Conservation (phyloP, 2,888 invertebrate species). For the Sepioteuthis lessoniana region DNA sequence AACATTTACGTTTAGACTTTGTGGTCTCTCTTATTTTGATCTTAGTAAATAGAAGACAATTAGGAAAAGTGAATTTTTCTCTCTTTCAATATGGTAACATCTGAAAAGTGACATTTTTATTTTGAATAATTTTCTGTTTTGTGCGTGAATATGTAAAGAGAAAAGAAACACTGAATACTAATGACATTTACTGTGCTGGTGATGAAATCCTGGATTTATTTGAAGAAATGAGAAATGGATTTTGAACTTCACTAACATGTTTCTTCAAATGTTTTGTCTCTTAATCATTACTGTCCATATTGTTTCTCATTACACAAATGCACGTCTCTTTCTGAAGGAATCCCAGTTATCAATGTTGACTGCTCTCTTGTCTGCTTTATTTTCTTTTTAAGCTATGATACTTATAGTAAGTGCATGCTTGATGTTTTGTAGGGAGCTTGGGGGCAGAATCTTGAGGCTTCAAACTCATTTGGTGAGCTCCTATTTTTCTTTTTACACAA, state of each 20-base stretch:
- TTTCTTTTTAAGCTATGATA: background rate
- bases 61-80: no score
- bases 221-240: background rate
- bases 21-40: no score
- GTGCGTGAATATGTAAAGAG: background rate
- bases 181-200: background rate
- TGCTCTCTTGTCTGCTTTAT: no score
- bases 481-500: conserved; percentile 48
- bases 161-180: background rate
- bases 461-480: conserved; percentile 66
- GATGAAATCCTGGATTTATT: background rate
- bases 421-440: conserved; percentile 67
- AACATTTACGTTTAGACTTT: no score
- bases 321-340: no score
- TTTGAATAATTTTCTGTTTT: background rate
- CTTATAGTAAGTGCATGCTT: conserved; percentile 47
- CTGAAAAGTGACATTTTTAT: background rate
- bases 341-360: no score
- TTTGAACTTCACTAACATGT: no score
- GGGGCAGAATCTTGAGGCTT: conserved; percentile 65
- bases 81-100: background rate
- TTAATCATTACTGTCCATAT: background rate
- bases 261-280: no score
- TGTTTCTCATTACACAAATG: no score
- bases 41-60: no score